Base-by-base conservation (phyloP, 2,888 invertebrate genomes). In the Heliconius charithonia region DNA sequence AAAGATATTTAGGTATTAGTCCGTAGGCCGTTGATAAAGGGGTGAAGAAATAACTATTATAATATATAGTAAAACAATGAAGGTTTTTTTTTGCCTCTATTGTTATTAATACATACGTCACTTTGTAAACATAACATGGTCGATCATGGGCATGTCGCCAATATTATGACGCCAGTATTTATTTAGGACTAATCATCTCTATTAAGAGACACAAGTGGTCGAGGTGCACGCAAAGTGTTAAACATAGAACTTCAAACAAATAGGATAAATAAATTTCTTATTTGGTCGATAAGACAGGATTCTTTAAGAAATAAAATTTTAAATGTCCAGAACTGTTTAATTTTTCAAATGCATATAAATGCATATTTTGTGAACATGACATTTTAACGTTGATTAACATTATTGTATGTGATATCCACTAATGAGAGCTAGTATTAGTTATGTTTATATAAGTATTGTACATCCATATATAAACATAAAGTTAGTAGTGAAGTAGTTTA, bases 111-210 rank as follows among this genome's bases (percentile, higher is more conserved):
- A 56, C 16, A 74, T 75, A 79, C 56, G 66, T 73, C 56, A 80
- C 63, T 41, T 78, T 81, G 78, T 78, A 78, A 79, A 80, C 79
- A 73, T 80, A 76, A 79, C 69, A 72, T 59, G 76, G 78, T 59
- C 29, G 37, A 76, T 66, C 75, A 37, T 77, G 77, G 85, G 84
- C 84, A 79, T 29, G 19, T 13, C 66, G 84, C 84, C 84, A 83
- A 82, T 77, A 82, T 78, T 83, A 83, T 83, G 82, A 80, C 82
- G 83, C 79, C 77, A 80, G 76, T 37, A 77, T 82, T 84, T 82
- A 84, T 84, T 81, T 83, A 81, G 82, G 80, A 79, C 76, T 63
- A 76, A 81, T 80, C 79, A 78, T 80, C 74, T 80, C 71, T 80
- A 79, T 80, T 74, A 79, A 66, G 77, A 77, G 63, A 78, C 76